These are phyloP conservation scores for Fistularia commersonii DNA, from an alignment of 2,797 vertebrate genomes.

Conservation along the genomic window DNA sequence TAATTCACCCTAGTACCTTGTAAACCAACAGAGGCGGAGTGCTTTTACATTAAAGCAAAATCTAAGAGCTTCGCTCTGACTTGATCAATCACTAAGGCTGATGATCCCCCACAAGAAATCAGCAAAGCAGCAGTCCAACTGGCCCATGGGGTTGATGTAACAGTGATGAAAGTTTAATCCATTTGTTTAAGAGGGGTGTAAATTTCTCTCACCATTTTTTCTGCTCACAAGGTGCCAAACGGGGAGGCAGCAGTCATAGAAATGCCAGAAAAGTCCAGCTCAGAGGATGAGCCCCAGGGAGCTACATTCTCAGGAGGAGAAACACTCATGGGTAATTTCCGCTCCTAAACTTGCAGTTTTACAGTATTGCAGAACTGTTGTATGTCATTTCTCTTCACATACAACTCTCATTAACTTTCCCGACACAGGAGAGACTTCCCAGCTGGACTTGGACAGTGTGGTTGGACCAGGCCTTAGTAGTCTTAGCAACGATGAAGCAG, in stretches of 20 bases:
- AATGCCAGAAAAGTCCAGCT: constrained; percentile 69
- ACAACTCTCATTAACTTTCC: background rate
- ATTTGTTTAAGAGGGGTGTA: no score
- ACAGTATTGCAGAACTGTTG: no score
- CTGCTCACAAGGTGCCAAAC: constrained; percentile 70
- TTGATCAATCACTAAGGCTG: no score
- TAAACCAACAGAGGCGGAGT: no score
- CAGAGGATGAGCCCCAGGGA: constrained; percentile 66
- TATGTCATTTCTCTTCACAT: no score
- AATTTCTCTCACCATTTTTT: background rate
- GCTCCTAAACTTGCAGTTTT: background rate
- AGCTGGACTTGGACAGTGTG: constrained; percentile 84
- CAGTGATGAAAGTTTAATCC: no score
- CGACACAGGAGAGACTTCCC: constrained; percentile 75
- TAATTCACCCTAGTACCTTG: no score
- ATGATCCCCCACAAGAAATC: no score
- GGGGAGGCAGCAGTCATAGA: constrained; percentile 69
- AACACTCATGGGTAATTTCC: constrained; percentile 74
- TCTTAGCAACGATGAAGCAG: constrained; percentile 82
- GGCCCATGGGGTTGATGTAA: no score
- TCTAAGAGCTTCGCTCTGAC: no score
- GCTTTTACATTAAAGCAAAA: no score
- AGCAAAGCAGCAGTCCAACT: no score
- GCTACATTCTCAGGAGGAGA: constrained; percentile 71
- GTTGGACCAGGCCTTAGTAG: constrained; percentile 76